Base-by-base conservation (phyloP, 1,140 invertebrate species). In the Euwallacea fornicatus region DNA sequence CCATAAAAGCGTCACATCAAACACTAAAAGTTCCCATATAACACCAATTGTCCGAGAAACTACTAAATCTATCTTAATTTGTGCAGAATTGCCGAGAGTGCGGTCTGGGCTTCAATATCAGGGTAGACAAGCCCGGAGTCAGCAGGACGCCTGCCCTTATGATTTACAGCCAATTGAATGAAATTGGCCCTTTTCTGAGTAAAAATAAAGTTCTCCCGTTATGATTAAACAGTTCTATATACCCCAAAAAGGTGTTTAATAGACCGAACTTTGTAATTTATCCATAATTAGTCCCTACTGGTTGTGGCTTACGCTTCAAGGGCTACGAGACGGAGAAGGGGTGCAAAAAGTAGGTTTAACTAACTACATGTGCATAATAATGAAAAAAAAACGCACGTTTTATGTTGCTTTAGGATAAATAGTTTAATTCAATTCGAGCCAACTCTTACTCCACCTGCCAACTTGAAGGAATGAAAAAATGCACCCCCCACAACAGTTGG, bases 1-100 rank as follows among this genome's bases (percentile, higher is more conserved):
- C 62, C 47, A 50, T 50, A 47, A 64, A 64, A 64, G 43, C 47
- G 62, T 64, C 47, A 64, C 15, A 47, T 46, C 44, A 64, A 47
- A 64, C 43, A 47, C 42, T 50, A 47, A 64, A 56, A 15, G 42
- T 46, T 16, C 15, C 42, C 16, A n/a, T 47, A 64, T 62, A n/a
- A n/a, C 21, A 46, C n/a, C 9, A 64, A 60, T 60, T 60, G 41
- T 10, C 58, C 9, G 16, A n/a, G 7, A 63, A 50, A 63, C 61
- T 10, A 63, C 7, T 63, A 63, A 63, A 63, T 63, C 16, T 60
- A 42, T 60, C 58, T 60, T 60, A 60, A 60, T 50, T 64, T 47
- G 43, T 41, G 7, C 8, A 62, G 60, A 62, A 62, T 46, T 13
- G n/a, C 46, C 9, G 46, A 33, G 21, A 33, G 21, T 50, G 46